These are phyloP conservation scores for Actias luna DNA, from an alignment of 2,888 invertebrate genomes.

Conservation along the genomic window DNA sequence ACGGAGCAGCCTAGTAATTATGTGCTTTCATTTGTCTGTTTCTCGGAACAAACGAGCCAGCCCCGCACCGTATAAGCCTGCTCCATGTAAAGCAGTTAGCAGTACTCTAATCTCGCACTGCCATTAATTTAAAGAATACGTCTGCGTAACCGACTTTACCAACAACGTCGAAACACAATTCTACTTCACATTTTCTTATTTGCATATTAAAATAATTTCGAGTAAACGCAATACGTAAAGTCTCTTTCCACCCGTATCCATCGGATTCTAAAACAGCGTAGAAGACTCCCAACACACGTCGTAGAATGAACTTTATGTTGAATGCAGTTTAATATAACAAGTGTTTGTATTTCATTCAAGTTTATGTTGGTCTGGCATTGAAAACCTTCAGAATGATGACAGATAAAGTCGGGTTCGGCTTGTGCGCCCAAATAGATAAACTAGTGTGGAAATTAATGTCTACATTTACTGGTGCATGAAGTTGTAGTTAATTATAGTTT, in stretches of 20 bases:
- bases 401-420: constrained; percentile 80
- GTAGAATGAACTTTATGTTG: constrained; percentile 54
- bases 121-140: constrained; percentile 82
- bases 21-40: constrained; percentile 81
- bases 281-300: constrained; percentile 34
- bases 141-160: constrained; percentile 75
- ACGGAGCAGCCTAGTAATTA: constrained; percentile 80
- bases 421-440: constrained; percentile 81
- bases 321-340: constrained; percentile 46
- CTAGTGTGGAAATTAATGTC: constrained; percentile 82
- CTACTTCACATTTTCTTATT: constrained; percentile 81
- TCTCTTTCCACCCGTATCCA: constrained; percentile 60
- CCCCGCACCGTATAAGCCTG: constrained; percentile 66
- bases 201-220: constrained; percentile 82
- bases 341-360: constrained; percentile 16
- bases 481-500: constrained; percentile 80
- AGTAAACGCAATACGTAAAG: constrained; percentile 78
- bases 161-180: constrained; percentile 77
- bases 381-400: constrained; percentile 63
- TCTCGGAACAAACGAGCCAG: constrained; percentile 75
- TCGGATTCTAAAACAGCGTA: constrained; percentile 48
- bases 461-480: constrained; percentile 82
- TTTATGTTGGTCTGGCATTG: constrained; percentile 11
- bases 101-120: constrained; percentile 78
- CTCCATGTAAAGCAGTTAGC: constrained; percentile 80